Base-by-base conservation (phyloP, 2,797 vertebrate genomes). In the Coranthus polyacanthus region DNA sequence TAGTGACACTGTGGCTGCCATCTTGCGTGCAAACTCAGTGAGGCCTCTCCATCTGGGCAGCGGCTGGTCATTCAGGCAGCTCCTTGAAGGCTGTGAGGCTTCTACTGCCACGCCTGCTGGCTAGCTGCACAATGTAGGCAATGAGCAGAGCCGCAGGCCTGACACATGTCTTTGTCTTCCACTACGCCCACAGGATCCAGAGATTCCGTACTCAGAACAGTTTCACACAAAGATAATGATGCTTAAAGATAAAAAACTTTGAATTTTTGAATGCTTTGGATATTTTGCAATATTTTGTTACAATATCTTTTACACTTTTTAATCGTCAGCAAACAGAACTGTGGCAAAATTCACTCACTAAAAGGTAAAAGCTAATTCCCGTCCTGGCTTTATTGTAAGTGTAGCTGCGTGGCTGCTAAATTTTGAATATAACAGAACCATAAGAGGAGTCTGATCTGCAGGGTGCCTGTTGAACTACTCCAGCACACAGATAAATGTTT, bases 11-110 rank as follows among this genome's bases (percentile, higher is more conserved):
- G 88, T 89, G 68, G 66, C 74, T 39, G 68, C 67, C 72, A 77
- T 88, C 81, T 85, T 77, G 75, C 38, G 6, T 22, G 61, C 54
- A 54, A 78, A 81, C 72, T 75, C 70, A 44, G 66, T 15, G 37
- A 54, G 70, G 78, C 78, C 59, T 63, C 56, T 84, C 86, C 86
- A 79, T 90, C 86, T 89, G 85, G 79, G 74, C 85, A 81, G 76
- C 68, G 88, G 84, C 71, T 64, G 86, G 79, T 59, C 70, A 62
- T 67, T 78, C 75, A 68, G 78, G 73, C 77, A 62, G 81, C 73
- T 79, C 62, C 84, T 87, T 77, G 66, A 82, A 64, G 50, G 61
- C 68, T 1, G 16, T 53, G 78, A 71, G 75, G 52, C 59, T 62
- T 59, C 57, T 45, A 29, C 70, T 0, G 15, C 65, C 67, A 53